Base-by-base conservation (phyloP, 2,113 vertebrate species). In the Campylorhamphus procurvoides region DNA sequence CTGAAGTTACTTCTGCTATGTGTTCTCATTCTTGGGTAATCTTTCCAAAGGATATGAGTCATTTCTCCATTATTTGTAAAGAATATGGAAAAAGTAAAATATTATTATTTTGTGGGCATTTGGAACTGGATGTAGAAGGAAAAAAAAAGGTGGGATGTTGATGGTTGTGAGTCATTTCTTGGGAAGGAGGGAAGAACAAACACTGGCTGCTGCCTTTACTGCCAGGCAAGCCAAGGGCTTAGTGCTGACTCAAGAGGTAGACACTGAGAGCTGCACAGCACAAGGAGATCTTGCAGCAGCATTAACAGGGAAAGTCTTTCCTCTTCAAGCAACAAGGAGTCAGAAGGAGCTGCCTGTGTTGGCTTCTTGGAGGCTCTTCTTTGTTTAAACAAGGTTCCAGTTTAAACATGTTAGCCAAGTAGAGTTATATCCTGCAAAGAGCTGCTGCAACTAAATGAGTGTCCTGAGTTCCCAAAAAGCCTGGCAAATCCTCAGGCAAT, bases 1-100 rank as follows among this genome's bases (percentile, higher is more conserved):
- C 92, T 95, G 66, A 73, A 74, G 71, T 81, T 84, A 77, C 63
- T 89, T 66, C 71, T 91, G 68, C 72, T 93, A 14, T 75, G 87
- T 64, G 64, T 80, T 95, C 88, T 88, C 49, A 52, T 87, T 93
- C 78, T 64, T 73, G 53, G 50, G 37, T 73, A 82, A 89, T 75
- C 83, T 95, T 96, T 97, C 95, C 93, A 95, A 87, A 87, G 93
- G 86, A 93, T 97, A 42, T 96, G 96, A 96, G 67, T 95, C 95
- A 97, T 46, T 84, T 84, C 91, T 94, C 76, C 47, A 25, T 95
- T 96, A 90, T 93, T 96, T 93, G 78, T 74, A 92, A 94, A 93
- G 85, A 95, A 77, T 91, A 91, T 53, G 87, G 91, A 76, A 93
- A 93, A 96, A 92, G 87, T 80, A 87, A 96, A 97, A 87, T 96